phyloP scores from a whole-genome alignment of 2,113 vertebrate genomes.

The Apaloderma vittatum region DNA sequence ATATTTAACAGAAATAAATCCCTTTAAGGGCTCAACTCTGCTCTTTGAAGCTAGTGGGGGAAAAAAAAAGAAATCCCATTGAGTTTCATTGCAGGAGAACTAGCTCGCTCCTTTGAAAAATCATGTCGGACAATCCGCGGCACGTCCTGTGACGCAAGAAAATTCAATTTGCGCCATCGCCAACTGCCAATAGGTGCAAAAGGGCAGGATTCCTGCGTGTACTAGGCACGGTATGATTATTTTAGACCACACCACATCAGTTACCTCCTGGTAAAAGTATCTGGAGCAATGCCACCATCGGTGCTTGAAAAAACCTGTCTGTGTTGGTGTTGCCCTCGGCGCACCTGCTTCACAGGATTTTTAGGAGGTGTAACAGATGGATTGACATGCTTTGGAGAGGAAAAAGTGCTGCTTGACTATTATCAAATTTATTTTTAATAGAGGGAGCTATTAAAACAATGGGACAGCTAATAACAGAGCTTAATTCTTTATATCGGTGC shows the following conservation, averaged over 20 bases:
- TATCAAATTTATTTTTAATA: not conserved
- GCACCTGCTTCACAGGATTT: not conserved
- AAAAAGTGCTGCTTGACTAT: not conserved
- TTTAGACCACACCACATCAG: not conserved
- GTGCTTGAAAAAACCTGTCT: not conserved
- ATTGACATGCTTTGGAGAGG: not conserved
- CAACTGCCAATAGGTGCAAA: not conserved
- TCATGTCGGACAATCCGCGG: not conserved
- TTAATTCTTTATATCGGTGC: not conserved
- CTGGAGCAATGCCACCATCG: not conserved
- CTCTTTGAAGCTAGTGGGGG: conserved; percentile 35
- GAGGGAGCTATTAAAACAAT: not conserved
- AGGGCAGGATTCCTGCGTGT: not conserved
- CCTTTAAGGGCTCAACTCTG: conserved; percentile 49
- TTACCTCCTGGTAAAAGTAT: not conserved
- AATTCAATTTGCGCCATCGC: not conserved
- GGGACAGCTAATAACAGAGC: not conserved
- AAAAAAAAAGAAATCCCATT: not conserved
- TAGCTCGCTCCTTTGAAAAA: not conserved
- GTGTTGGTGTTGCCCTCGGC: not conserved
- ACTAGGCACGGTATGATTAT: not conserved
- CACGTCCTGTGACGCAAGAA: not conserved
- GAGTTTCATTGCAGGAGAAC: conserved; percentile 14
- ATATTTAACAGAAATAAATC: conserved; percentile 67
- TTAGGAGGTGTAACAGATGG: not conserved